Evolutionary conservation across 1,140 invertebrate genomes (phyloP).

Genomic region (Antheraea pernyi): DNA sequence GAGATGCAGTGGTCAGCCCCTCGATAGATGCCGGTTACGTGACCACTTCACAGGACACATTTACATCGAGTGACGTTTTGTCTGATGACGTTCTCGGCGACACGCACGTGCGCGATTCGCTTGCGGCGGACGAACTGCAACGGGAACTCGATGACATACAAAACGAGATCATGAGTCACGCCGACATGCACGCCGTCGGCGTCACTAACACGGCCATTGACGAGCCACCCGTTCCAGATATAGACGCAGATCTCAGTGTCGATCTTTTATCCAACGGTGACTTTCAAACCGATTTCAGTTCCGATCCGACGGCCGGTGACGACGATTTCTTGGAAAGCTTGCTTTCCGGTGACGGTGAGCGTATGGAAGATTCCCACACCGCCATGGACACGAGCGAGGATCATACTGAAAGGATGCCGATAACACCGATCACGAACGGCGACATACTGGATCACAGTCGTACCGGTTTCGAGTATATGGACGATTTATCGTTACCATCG

Average conservation of each 20-base stretch:
- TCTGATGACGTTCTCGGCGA: constrained; percentile 57
- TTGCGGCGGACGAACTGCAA: constrained; percentile 61
- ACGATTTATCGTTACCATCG: constrained; percentile 60
- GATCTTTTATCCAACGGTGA: constrained; percentile 55
- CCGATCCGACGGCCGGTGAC: constrained; percentile 44
- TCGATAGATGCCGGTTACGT: constrained; percentile 45
- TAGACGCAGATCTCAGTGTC: constrained; percentile 54
- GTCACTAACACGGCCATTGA: constrained; percentile 34
- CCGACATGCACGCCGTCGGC: constrained; percentile 47
- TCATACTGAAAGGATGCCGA: constrained; percentile 56
- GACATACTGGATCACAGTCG: constrained; percentile 66
- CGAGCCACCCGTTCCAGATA: constrained; percentile 37
- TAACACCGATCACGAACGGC: constrained; percentile 64
- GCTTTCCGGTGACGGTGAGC: constrained; percentile 45
- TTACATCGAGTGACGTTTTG: constrained; percentile 52
- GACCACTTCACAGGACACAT: constrained; percentile 41
- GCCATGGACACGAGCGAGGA: constrained; percentile 67
- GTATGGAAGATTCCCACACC: constrained; percentile 41
- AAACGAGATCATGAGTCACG: constrained; percentile 63
- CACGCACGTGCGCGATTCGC: constrained; percentile 49
- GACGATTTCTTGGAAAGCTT: constrained; percentile 63
- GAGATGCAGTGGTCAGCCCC: constrained; percentile 37
- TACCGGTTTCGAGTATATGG: constrained; percentile 63
- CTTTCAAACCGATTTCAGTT: constrained; percentile 54
- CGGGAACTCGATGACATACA: constrained; percentile 66